phyloP scores from a whole-genome alignment of 2,113 vertebrate species.

The Tragelaphus buxtoni region DNA sequence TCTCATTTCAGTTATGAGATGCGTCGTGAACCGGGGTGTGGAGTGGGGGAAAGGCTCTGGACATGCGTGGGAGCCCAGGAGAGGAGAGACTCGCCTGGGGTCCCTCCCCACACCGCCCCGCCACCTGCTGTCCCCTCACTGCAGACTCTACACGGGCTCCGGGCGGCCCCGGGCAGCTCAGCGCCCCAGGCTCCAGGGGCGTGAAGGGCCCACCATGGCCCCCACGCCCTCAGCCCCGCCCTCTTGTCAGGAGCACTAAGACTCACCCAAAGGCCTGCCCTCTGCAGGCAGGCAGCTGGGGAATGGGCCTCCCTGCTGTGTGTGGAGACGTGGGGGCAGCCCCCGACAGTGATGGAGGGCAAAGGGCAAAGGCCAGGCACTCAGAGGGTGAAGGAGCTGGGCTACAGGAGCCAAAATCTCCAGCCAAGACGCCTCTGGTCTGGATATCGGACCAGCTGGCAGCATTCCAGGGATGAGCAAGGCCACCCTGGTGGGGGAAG shows the following conservation, averaged over 20 bases:
- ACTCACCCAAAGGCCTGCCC: neutral
- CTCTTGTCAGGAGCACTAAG: neutral
- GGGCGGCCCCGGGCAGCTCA: neutral
- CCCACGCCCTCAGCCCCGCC: neutral
- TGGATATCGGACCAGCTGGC: neutral
- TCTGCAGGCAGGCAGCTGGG: rapidly evolving
- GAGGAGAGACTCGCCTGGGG: neutral
- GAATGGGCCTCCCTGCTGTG: neutral
- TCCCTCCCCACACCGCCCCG: neutral
- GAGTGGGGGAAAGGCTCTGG: neutral
- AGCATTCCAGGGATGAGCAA: neutral
- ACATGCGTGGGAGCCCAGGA: neutral
- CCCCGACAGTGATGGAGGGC: neutral
- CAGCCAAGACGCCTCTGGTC: neutral
- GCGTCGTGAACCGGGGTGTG: neutral
- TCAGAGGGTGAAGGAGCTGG: neutral
- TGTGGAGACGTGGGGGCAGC: neutral
- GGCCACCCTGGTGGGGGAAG: no score
- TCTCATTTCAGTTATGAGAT: neutral
- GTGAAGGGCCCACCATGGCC: neutral
- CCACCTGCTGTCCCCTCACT: neutral
- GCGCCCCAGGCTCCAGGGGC: neutral
- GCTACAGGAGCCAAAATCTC: neutral
- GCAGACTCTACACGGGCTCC: neutral
- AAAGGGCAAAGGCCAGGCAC: neutral